Evolutionary conservation across 2,113 vertebrate species (phyloP).

Genomic region (Catharus bicknelli): DNA sequence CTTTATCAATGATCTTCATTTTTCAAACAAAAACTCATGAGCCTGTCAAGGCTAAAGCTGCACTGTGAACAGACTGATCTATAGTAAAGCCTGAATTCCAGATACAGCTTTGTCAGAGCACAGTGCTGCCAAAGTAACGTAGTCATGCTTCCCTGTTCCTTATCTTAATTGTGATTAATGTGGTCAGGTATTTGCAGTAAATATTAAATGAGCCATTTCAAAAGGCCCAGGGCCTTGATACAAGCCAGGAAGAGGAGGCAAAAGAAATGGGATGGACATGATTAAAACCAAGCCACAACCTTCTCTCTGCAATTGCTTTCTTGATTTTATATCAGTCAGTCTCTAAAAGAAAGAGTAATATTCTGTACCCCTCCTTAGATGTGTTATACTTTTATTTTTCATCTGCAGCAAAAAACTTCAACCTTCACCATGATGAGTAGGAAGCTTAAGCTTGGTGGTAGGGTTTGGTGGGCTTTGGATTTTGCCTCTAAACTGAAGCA

Average conservation of each 20-base stretch:
- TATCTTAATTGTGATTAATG: not conserved
- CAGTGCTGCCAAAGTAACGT: not conserved
- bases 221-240: not conserved
- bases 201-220: not conserved
- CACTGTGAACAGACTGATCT: not conserved
- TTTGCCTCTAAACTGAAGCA: not conserved
- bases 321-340: not conserved
- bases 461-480: not conserved
- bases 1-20: constrained; percentile 30
- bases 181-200: not conserved
- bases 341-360: not conserved
- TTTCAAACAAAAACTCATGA: not conserved
- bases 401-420: not conserved
- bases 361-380: not conserved
- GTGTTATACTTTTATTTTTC: not conserved
- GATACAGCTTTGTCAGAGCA: not conserved
- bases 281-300: not conserved
- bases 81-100: not conserved
- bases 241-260: not conserved
- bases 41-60: not conserved
- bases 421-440: not conserved
- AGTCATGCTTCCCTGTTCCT: rapidly evolving
- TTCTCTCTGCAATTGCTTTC: not conserved
- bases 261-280: not conserved
- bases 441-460: not conserved